These are phyloP conservation scores for Lepus timidus DNA, from an alignment of 2,113 vertebrate species.

Conservation along the genomic window DNA sequence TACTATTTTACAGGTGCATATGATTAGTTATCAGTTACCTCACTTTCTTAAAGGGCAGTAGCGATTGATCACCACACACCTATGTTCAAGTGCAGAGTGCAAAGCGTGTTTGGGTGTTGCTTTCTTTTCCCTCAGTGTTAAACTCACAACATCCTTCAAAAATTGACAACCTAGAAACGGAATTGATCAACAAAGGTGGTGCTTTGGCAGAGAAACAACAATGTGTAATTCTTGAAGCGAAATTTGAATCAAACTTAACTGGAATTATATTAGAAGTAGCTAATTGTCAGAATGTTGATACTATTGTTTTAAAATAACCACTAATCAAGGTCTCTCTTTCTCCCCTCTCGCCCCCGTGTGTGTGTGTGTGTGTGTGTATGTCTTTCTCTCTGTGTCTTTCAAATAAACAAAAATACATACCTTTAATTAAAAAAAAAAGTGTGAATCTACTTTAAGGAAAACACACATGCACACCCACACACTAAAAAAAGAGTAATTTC, in stretches of 20 bases:
- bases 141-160: neutral
- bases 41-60: neutral
- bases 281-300: neutral
- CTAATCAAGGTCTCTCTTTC: neutral
- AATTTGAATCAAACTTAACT: neutral
- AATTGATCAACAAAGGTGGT: neutral
- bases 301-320: neutral
- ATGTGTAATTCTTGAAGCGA: neutral
- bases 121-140: neutral
- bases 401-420: no score
- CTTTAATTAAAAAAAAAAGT: neutral
- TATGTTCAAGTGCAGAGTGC: neutral
- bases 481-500: neutral
- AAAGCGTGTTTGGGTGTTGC: neutral
- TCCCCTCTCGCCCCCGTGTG: no score
- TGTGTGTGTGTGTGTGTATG: no score
- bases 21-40: neutral
- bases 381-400: no score
- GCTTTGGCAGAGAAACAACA: neutral
- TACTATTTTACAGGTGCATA: neutral
- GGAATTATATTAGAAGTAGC: neutral
- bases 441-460: neutral
- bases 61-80: neutral
- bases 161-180: neutral
- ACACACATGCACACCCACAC: rapidly evolving